Conservation (phyloP, 2,888 invertebrate genomes). For the Notodonta ziczac region DNA sequence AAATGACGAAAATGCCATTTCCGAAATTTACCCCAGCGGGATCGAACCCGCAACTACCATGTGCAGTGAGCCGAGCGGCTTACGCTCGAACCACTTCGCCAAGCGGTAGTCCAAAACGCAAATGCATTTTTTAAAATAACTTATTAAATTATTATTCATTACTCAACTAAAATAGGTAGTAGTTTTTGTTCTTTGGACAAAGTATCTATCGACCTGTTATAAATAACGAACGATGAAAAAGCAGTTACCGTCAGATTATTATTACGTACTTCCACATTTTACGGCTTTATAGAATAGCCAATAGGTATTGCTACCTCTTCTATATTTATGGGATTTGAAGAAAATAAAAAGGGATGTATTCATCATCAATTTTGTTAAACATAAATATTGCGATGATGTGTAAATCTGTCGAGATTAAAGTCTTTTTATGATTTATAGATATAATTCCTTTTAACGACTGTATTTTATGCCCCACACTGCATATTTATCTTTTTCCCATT, state of each 20-base stretch:
- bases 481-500: too few relatives aligned
- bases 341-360: neutral
- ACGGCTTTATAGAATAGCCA: conserved; percentile 18
- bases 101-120: too few relatives aligned
- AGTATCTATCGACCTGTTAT: conserved; percentile 15
- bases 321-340: neutral
- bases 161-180: conserved; percentile 10
- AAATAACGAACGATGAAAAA: conserved; percentile 34
- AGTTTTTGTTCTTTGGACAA: conserved; percentile 23
- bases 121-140: too few relatives aligned
- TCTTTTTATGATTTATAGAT: too few relatives aligned
- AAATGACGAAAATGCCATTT: too few relatives aligned
- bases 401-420: neutral
- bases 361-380: neutral
- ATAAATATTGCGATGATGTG: neutral
- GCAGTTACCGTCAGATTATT: conserved; percentile 27
- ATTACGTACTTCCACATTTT: conserved; percentile 13
- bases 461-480: too few relatives aligned
- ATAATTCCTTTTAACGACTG: too few relatives aligned
- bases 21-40: too few relatives aligned
- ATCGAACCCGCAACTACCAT: too few relatives aligned
- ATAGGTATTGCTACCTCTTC: conserved; percentile 11
- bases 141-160: conserved; percentile 11
- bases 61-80: too few relatives aligned
- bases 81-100: too few relatives aligned